Evolutionary conservation across 2,797 vertebrate genomes (phyloP), one percentile per base, ranked within the genome.

Genomic region (Pipistrellus kuhlii): DNA sequence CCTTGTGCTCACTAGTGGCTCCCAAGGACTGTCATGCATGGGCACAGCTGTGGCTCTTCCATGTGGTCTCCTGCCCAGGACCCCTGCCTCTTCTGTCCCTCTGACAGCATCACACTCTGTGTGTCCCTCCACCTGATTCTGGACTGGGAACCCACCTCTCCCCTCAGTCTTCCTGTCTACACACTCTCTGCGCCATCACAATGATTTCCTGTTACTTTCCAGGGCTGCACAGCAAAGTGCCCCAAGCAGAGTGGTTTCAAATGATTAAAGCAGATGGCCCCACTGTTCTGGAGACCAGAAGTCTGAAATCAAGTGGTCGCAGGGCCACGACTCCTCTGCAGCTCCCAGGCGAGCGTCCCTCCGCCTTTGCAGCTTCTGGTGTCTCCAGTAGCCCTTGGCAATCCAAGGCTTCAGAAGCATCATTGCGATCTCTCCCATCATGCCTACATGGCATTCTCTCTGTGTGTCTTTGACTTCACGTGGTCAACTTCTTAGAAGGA

Each of bases 21-120:
- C 85, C 35, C 4, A 2, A 8, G 23, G 21, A 3, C 62, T 8
- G 11, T 27, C 17, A 8, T 0, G 25, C 23, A 0, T 4, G 12
- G 27, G 27, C 66, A 14, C 20, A 18, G 44, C 91, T 38, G 11
- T 25, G 3, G n/a, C 66, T 4, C 41, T 21, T 44, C 7, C 27
- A 7, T 0, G 44, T 20, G 9, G 76, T 12, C 20, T 1, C 41
- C 27, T 6, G n/a, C 21, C n/a, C 3, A 21, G 75, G 75, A 77
- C 75, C 9, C 75, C n/a, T 53, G 51, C 38, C 27, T 6, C 48
- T 17, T 57, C 12, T 11, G 44, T 2, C n/a, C 76, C 27, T 46
- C 55, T 0, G 10, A 5, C 12, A 5, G 15, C 21, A 8, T 3
- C 23, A 53, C 21, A 1, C 17, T 4, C 4, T 1, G 0, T 3